phyloP scores from a whole-genome alignment of 2,797 vertebrate species.

The Pseudomugil gertrudae region DNA sequence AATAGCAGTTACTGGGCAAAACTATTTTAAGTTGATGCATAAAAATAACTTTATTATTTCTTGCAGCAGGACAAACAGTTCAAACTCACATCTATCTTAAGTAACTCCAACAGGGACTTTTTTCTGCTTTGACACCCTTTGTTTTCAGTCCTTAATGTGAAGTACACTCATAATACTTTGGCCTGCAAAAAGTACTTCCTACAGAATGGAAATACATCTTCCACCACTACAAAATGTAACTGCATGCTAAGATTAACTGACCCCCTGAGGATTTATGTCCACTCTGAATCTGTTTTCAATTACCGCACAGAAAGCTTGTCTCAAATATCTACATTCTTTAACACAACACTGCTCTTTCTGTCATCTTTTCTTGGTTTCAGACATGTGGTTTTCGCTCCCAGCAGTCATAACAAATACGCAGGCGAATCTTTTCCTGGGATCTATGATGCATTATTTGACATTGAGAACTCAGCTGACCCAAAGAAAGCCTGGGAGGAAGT shows the following conservation, averaged over 20 bases:
- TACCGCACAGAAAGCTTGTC: background rate
- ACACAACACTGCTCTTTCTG: background rate
- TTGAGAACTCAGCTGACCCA: slow-evolving; percentile 81
- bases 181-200: no score
- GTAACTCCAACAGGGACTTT: no score
- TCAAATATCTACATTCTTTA: slow-evolving; percentile 4
- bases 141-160: no score
- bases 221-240: background rate
- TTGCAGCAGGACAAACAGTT: no score
- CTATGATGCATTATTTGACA: slow-evolving; percentile 93
- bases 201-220: background rate
- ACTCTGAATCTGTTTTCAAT: background rate
- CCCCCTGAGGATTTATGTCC: background rate
- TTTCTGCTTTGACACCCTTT: no score
- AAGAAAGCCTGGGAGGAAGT: slow-evolving; percentile 88
- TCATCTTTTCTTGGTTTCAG: slow-evolving; percentile 68
- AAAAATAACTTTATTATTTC: no score
- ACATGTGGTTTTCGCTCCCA: slow-evolving; percentile 93
- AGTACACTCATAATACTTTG: no score
- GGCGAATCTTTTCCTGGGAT: slow-evolving; percentile 95
- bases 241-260: background rate
- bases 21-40: no score
- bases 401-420: slow-evolving; percentile 92
- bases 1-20: no score
- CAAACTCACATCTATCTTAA: background rate